Percentiles rank a stretch among this genome's conserved stretches.
Evolutionary conservation across 2,113 vertebrate genomes (phyloP).

Genomic region (Speoplatyrhinus poulsoni): DNA sequence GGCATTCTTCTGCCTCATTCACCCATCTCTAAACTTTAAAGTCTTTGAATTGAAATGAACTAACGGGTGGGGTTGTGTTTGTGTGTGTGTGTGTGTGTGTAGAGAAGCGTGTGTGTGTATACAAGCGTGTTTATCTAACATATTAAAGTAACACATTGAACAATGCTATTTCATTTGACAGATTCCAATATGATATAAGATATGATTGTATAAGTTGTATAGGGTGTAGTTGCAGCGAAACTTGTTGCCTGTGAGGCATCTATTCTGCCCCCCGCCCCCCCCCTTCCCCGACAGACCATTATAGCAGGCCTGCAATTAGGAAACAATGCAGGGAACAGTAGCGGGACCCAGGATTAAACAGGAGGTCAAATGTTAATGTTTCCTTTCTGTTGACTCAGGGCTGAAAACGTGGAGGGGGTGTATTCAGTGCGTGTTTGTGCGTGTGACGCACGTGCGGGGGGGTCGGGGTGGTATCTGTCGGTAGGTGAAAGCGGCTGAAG

Average conservation of each 20-base stretch:
- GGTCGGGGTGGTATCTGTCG: conserved; percentile 3
- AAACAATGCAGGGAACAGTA: conserved; percentile 57
- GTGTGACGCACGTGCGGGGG: conserved; percentile 19
- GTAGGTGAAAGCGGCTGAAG: conserved; percentile 5
- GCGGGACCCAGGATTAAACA: conserved; percentile 46
- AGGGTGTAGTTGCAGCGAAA: neutral
- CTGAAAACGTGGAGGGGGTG: conserved; percentile 33
- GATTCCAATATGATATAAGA: neutral
- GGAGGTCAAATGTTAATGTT: conserved; percentile 60
- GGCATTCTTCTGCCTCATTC: conserved; percentile 68
- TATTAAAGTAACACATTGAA: conserved; percentile 3
- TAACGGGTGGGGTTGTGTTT: neutral
- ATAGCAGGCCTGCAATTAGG: conserved; percentile 38
- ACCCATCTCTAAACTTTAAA: conserved; percentile 46
- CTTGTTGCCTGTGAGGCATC: neutral
- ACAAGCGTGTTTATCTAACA: neutral
- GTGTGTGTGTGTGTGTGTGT: neutral
- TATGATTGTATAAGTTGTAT: neutral
- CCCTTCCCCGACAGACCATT: conserved; percentile 18
- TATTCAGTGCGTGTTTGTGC: conserved; percentile 24
- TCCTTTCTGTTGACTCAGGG: conserved; percentile 43
- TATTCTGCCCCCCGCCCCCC: neutral
- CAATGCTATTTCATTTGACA: neutral
- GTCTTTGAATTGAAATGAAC: conserved; percentile 40
- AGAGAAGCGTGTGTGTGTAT: neutral